Evolutionary conservation across 2,888 invertebrate genomes (phyloP), one percentile per base, ranked within the genome.

Genomic region (Spilosoma lubricipeda): DNA sequence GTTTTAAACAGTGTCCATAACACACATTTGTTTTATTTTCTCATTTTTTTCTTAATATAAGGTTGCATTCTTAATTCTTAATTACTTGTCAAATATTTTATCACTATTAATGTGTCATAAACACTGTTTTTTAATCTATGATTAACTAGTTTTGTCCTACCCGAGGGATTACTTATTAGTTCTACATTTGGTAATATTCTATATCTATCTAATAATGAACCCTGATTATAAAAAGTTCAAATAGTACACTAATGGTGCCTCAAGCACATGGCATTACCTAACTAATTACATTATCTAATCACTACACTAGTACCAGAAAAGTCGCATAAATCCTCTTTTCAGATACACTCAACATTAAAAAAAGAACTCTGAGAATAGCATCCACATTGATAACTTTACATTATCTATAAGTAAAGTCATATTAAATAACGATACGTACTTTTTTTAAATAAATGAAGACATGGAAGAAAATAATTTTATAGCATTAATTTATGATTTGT

Each of bases 241-340:
- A 74, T 77, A 80, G 86, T 87, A 86, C 83, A 85, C 85, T 85
- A 86, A 66, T 80, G 84, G 87, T 88, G 88, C 86, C 45, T 84
- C 85, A 80, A 78, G 82, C 85, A 85, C 78, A 85, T 84, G 85
- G 85, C 83, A 83, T 86, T 80, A 80, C 68, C 77, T 81, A 75
- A 82, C 72, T 77, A 75, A 71, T 52, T 45, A 42, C 56, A 73
- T 77, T 71, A 77, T 70, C 76, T 76, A 75, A 82, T 77, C 72
- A 76, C 75, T 74, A 72, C 67, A 68, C 78, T 67, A 75, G 39
- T 77, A 74, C 73, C 79, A 77, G 68, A 77, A 71, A 64, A 76
- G 67, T 74, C 72, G 42, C 76, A 77, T 73, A 75, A 30, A 64
- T 68, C 59, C 71, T 70, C 71, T 76, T 72, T 73, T 76, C 78